These are phyloP conservation scores for Leucosticte australis DNA, from an alignment of 2,113 vertebrate species.

Conservation along the genomic window DNA sequence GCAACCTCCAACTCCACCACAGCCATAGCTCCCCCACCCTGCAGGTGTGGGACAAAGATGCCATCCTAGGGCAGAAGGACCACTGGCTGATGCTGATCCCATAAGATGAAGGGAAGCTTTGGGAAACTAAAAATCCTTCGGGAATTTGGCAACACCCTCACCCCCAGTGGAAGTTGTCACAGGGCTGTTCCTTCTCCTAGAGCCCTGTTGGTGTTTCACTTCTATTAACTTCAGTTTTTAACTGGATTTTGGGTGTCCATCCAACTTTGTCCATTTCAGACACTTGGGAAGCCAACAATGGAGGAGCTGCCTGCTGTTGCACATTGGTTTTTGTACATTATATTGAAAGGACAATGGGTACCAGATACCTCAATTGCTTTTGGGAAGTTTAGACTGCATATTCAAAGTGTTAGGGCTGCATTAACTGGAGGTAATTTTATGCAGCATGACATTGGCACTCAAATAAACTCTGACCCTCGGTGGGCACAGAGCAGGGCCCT, in stretches of 20 bases:
- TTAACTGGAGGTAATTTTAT: background rate
- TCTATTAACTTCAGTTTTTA: background rate
- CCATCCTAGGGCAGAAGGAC: background rate
- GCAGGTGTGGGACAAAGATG: background rate
- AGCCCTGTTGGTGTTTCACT: background rate
- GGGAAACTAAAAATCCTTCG: background rate
- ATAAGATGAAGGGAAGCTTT: background rate
- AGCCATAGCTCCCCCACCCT: background rate
- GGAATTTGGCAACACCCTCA: background rate
- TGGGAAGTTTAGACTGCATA: background rate
- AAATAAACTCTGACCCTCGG: fast-evolving
- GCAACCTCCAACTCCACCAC: background rate
- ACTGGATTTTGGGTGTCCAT: fast-evolving
- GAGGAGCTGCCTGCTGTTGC: background rate
- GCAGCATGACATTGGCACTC: fast-evolving
- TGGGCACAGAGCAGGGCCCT: background rate
- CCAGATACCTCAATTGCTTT: background rate
- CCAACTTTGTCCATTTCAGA: background rate
- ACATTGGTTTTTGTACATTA: background rate
- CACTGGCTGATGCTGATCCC: background rate
- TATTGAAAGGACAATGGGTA: background rate
- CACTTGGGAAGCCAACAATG: fast-evolving
- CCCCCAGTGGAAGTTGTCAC: fast-evolving
- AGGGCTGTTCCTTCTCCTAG: background rate
- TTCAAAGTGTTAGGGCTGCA: background rate